Percentiles rank a stretch among this genome's conserved stretches.
These are phyloP conservation scores for Episyrphus balteatus DNA, from an alignment of 1,140 invertebrate genomes.

Conservation along the genomic window DNA sequence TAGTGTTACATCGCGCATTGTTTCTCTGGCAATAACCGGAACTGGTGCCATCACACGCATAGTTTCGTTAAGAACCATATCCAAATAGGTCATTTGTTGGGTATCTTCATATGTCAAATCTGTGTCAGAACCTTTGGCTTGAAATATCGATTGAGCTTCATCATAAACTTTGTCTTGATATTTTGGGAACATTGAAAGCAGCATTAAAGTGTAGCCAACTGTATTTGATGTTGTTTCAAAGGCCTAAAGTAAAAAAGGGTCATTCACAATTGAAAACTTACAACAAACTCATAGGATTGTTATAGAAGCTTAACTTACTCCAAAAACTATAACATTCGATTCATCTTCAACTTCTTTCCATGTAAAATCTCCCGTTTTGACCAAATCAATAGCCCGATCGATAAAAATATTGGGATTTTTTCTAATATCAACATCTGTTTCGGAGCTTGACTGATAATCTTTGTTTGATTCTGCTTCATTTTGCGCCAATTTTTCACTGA, in stretches of 20 bases:
- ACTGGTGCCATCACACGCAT: slow-evolving; percentile 36
- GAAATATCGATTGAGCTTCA: slow-evolving; percentile 49
- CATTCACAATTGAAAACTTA: not conserved
- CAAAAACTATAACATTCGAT: slow-evolving; percentile 13
- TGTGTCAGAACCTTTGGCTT: slow-evolving; percentile 20
- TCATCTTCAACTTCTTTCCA: slow-evolving; percentile 16
- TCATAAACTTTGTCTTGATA: slow-evolving; percentile 44
- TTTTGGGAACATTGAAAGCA: slow-evolving; percentile 29
- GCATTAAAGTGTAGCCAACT: slow-evolving; percentile 17
- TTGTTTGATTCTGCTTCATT: not conserved
- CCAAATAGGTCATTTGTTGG: slow-evolving; percentile 49
- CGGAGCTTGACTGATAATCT: not conserved
- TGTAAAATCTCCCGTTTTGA: slow-evolving; percentile 7
- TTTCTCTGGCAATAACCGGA: slow-evolving; percentile 12
- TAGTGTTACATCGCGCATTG: slow-evolving; percentile 9
- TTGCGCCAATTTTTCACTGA: slow-evolving; percentile 13
- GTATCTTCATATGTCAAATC: slow-evolving; percentile 42
- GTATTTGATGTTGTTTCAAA: slow-evolving; percentile 33
- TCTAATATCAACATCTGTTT: slow-evolving; percentile 4
- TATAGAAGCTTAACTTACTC: slow-evolving; percentile 2
- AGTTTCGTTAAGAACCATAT: slow-evolving; percentile 50
- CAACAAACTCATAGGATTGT: not conserved
- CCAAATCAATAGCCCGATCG: slow-evolving; percentile 14
- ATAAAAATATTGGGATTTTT: slow-evolving; percentile 23
- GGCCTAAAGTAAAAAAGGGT: slow-evolving; percentile 11